Base-by-base conservation (phyloP, 2,797 vertebrate genomes). In the Microctenopoma steveboyesi region DNA sequence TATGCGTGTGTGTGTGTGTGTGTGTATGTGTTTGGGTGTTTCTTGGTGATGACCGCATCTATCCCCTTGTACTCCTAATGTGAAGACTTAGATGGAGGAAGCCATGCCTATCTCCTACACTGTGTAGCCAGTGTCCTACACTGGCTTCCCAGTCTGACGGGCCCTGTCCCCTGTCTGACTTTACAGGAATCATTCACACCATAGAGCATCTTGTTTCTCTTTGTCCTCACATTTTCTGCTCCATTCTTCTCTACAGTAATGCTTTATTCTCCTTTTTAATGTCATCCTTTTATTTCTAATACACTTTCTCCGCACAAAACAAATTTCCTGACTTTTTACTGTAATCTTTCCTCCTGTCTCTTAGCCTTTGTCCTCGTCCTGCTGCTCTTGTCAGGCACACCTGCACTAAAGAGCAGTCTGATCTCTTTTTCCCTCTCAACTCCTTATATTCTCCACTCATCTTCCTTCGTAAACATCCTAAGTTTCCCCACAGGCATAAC, bases 41-140 rank as follows among this genome's bases (percentile, higher is more conserved):
- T 77, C 53, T 76, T 70, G 72, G 80, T 83, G 82, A 75, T 81
- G 77, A 80, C 76, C 78, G 76, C 83, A 85, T 86, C 69, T 79
- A 22, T 67, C 74, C 81, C 78, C 67, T 56, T 61, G 78, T 85
- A 52, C 69, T 84, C 76, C 76, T 73, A 69, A 83, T 81, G 74
- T 78, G 82, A 87, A 77, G 47, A 74, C 76, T 80, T 75, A 85
- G 76, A 78, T 86, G 83, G 85, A 88, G 81, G 79, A 76, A 64
- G 80, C 66, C 71, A 76, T 65, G 83, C 80, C 83, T 65, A 79
- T 82, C 71, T 83, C 22, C 22, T 22, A 22, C 22, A 22, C 22
- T 22, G 22, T 85, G 73, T 76, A 72, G 82, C 68, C 82, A 69
- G 64, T 51, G 65, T 86, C 85, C 79, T 69, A 64, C 72, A 68